Base-by-base conservation (phyloP, 2,113 vertebrate genomes). In the Bubo scandiacus region DNA sequence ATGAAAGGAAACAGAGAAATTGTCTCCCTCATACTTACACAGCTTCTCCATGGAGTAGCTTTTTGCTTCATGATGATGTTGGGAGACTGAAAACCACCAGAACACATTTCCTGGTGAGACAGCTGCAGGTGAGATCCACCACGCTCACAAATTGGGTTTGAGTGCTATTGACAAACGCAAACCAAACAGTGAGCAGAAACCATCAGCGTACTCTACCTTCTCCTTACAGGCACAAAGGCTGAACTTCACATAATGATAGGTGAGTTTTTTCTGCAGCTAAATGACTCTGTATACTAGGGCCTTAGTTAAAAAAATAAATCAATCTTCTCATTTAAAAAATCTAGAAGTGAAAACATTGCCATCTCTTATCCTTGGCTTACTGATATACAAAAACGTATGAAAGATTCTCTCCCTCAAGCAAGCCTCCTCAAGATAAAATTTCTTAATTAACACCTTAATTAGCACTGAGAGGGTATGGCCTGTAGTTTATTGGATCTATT, bases 401-500 rank as follows among this genome's bases (percentile, higher is more conserved):
- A 89, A 18, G 32, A 82, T 87, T 89, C 51, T 29, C 18, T 85
- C 57, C 45, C 61, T 89, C 51, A 72, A 82, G n/a, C 66, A 91
- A 49, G 58, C 58, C 57, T 91, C 77, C 65, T 95, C 78, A 85
- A 96, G 81, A 93, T 93, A 97, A 88, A 84, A 77, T 90, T 96
- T 95, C 90, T 95, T 96, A 94, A 96, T 97, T 97, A 96, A 96
- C 87, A 96, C 94, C 78, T 96, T 96, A 96, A 96, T 96, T 96
- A 97, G 87, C 93, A 92, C 82, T 84, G 84, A 89, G 94, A 95
- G 86, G 88, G 49, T 93, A 94, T 89, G 92, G 77, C 81, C 91
- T 94, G 61, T 92, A 91, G 85, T 90, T 96, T 90, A 94, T 95
- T 93, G 88, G 72, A 88, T 93, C 91, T 95, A 36, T 95, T 95